Conservation (phyloP, 1,140 invertebrate genomes). For the Metopolophium dirhodum region DNA sequence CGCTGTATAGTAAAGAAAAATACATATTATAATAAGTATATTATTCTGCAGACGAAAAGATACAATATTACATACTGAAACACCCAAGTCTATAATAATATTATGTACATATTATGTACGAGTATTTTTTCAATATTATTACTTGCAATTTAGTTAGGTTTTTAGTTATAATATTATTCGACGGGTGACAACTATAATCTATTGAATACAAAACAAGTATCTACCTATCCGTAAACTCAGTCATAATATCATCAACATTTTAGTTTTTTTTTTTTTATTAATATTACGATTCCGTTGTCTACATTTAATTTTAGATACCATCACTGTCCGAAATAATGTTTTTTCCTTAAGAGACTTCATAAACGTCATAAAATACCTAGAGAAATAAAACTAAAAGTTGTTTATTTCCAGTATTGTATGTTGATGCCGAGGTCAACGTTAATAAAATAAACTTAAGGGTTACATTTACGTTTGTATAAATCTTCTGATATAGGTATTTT, state of each 20-base stretch:
- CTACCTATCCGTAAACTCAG: background rate
- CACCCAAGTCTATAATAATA: no score
- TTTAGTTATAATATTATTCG: no score
- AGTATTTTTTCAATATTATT: no score
- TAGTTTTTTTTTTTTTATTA: background rate
- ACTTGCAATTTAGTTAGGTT: no score
- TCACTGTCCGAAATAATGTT: background rate
- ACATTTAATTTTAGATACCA: background rate
- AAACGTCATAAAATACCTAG: background rate
- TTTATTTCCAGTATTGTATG: background rate
- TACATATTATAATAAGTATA: no score
- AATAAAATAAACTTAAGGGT: slow-evolving; percentile 3
- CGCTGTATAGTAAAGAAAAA: no score
- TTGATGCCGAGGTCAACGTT: background rate
- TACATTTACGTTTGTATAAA: slow-evolving; percentile 16
- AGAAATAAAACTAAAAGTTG: background rate
- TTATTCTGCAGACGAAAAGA: no score
- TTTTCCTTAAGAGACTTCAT: background rate
- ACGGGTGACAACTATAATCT: background rate
- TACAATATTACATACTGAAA: no score
- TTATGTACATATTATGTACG: no score
- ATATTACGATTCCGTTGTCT: background rate
- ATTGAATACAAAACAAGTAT: background rate
- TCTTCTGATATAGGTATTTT: background rate
- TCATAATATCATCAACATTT: background rate